Percentiles rank a stretch among this genome's conserved stretches.
These are phyloP conservation scores for Gymnopithys bicolor DNA, from an alignment of 2,797 vertebrate genomes.

Conservation along the genomic window DNA sequence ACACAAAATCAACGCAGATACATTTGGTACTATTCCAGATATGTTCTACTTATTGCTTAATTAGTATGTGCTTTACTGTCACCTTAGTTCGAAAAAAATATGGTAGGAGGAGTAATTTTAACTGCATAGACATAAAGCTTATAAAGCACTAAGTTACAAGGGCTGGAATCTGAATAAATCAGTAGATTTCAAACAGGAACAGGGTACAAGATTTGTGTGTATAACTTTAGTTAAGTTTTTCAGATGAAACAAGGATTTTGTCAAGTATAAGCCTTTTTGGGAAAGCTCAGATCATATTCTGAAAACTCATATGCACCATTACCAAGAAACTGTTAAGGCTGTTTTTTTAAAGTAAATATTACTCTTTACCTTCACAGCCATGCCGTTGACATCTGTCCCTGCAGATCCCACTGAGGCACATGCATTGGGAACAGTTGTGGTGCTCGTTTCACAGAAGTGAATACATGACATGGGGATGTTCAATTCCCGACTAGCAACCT, in stretches of 20 bases:
- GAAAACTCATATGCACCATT: not conserved
- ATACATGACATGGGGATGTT: conserved; percentile 83
- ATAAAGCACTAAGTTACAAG: not conserved
- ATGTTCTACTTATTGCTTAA: not conserved
- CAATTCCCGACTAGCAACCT: conserved; percentile 91
- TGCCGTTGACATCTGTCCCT: conserved; percentile 89
- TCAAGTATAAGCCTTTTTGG: not conserved
- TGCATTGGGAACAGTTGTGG: conserved; percentile 85
- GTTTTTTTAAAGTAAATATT: not conserved
- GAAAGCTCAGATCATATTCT: not conserved
- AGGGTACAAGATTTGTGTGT: not conserved
- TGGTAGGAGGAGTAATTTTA: not conserved
- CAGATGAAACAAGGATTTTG: not conserved
- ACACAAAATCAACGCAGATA: not conserved
- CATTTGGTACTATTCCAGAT: not conserved
- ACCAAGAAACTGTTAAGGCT: not conserved
- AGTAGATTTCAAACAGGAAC: not conserved
- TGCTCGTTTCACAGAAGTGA: conserved; percentile 89
- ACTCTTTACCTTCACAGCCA: conserved; percentile 88
- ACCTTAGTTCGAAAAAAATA: not conserved
- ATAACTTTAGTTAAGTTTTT: not conserved
- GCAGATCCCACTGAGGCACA: conserved; percentile 82
- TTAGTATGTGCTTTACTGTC: not conserved
- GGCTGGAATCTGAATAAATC: not conserved
- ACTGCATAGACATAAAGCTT: not conserved